A percentile compares a stretch with the other conserved stretches of the same genome.
Conservation (phyloP, 2,113 vertebrate genomes). For the Lucifuga dentata region DNA sequence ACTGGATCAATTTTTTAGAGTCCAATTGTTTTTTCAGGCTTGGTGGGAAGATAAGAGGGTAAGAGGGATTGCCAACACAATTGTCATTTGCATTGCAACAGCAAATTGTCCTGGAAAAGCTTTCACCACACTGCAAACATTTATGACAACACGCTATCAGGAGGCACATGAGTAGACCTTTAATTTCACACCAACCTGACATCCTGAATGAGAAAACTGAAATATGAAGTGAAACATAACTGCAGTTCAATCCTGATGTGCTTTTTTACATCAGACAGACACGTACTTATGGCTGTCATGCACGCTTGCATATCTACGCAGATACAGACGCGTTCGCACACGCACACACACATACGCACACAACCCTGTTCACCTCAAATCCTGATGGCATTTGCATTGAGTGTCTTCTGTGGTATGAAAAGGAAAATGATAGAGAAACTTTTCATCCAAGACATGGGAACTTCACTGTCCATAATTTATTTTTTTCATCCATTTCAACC, state of each 20-base stretch:
- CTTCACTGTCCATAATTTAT: conserved; percentile 60
- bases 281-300: neutral
- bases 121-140: conserved; percentile 38
- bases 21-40: conserved; percentile 67
- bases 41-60: conserved; percentile 63
- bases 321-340: conserved; percentile 26
- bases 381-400: conserved; percentile 53
- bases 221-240: conserved; percentile 46
- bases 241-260: conserved; percentile 28
- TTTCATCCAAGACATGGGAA: conserved; percentile 68
- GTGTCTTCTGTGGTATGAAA: conserved; percentile 56
- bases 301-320: conserved; percentile 10
- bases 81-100: conserved; percentile 71
- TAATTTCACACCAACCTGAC: conserved; percentile 52
- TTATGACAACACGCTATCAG: conserved; percentile 61
- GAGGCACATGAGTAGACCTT: conserved; percentile 42
- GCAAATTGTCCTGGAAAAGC: conserved; percentile 52
- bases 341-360: conserved; percentile 57
- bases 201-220: conserved; percentile 50
- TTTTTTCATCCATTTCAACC: conserved; percentile 40
- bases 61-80: conserved; percentile 61
- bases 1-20: conserved; percentile 60
- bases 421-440: conserved; percentile 65
- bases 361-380: conserved; percentile 62
- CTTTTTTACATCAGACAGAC: conserved; percentile 15